These are phyloP conservation scores for Drosophila eugracilis DNA, from an alignment of 1,140 invertebrate genomes.

Conservation along the genomic window DNA sequence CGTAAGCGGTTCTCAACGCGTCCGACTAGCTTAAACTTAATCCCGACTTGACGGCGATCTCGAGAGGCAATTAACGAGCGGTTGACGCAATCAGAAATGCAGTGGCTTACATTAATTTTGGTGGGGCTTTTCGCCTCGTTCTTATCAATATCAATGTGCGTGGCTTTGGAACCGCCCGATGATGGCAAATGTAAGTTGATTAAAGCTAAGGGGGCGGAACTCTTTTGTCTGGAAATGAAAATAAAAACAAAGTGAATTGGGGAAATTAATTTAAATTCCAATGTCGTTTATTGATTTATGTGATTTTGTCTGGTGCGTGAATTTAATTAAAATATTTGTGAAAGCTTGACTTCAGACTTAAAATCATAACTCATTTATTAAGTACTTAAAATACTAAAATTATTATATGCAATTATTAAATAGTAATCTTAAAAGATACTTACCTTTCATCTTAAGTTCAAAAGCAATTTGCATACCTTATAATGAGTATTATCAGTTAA, in stretches of 20 bases:
- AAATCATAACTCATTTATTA: too few species aligned
- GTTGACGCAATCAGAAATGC: slow-evolving; percentile 52
- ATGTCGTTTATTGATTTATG: neutral
- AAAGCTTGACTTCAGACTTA: neutral
- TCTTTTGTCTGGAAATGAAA: slow-evolving; percentile 8
- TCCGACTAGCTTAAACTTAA: slow-evolving; percentile 6
- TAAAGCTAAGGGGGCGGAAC: slow-evolving; percentile 12
- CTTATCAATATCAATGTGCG: slow-evolving; percentile 58
- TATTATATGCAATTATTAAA: too few species aligned
- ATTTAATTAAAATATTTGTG: neutral
- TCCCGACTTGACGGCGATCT: neutral
- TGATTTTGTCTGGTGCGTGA: neutral
- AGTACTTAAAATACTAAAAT: too few species aligned
- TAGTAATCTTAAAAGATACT: neutral
- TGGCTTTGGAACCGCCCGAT: slow-evolving; percentile 52
- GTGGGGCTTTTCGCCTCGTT: slow-evolving; percentile 28
- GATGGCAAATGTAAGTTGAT: slow-evolving; percentile 81
- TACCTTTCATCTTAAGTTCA: too few species aligned
- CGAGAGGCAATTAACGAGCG: slow-evolving; percentile 3
- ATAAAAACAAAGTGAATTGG: neutral
- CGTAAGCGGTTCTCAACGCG: slow-evolving; percentile 2
- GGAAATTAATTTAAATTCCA: neutral
- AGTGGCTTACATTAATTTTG: slow-evolving; percentile 36
- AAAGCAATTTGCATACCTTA: too few species aligned
- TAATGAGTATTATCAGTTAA: neutral